Evolutionary conservation across 2,888 invertebrate genomes (phyloP), one percentile per base, ranked within the genome.

Genomic region (Drosophila borborema): DNA sequence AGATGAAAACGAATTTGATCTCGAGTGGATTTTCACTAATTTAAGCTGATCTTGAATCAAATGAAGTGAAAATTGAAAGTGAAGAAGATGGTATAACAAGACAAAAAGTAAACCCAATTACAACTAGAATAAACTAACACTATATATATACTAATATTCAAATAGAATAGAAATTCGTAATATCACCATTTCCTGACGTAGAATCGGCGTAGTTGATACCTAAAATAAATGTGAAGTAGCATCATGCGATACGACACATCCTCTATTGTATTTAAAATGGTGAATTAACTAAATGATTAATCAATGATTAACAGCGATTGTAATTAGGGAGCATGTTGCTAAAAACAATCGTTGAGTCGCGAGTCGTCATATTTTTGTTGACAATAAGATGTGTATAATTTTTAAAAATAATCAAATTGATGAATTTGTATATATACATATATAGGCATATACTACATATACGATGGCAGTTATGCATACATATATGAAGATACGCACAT

Each of bases 291-390:
- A 64, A 72, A 65, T 51, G 61, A 41, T 59, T 18, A 40, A 34
- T 34, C 7, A 45, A 38, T 38, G 41, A 55, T 41, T 28, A 55
- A 46, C 62, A 53, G 53, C 31, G 65, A 66, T 34, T 64, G 70
- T 62, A 69, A 46, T 38, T 66, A 73, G 36, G 66, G 64, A 61
- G 61, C 70, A 10, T 66, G 48, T 68, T 83, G 80, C 76, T 55
- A 20, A 56, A 14, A 74, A 69, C 72, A 82, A 85, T 87, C 82
- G 67, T 74, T 72, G 64, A 68, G 64, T 72, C 68, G 73, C 65
- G 63, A 74, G 90, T 89, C 88, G 85, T 85, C 85, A 85, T 85
- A 85, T 87, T 79, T 83, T 74, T 89, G 49, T 51, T 82, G 85
- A 85, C 85, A 85, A 85, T 85, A 85, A 85, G 72, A 71, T 51